A percentile compares a stretch with the other conserved stretches of the same genome.
These are phyloP conservation scores for Enteromius paludinosus DNA, from an alignment of 2,797 vertebrate species.

Conservation along the genomic window DNA sequence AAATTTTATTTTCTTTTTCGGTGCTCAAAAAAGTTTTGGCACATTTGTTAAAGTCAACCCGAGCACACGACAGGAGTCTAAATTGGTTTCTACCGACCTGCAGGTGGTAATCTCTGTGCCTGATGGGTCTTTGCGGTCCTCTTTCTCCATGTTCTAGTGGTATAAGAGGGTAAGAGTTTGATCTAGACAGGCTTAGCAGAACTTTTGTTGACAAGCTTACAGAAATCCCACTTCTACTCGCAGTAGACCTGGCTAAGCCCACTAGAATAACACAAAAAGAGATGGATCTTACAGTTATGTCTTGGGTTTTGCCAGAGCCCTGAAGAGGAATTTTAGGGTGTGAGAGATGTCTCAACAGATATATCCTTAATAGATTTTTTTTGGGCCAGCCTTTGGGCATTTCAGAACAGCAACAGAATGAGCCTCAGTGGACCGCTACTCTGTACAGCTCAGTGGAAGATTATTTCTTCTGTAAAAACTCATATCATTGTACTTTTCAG, in stretches of 20 bases:
- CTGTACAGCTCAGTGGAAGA: neutral
- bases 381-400: neutral
- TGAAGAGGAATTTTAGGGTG: conserved; percentile 20
- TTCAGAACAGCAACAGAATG: neutral
- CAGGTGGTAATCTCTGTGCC: conserved; percentile 33
- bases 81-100: conserved; percentile 45
- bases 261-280: conserved; percentile 30
- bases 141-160: conserved; percentile 22
- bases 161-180: conserved; percentile 32
- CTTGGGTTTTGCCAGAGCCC: conserved; percentile 7
- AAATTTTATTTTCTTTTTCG: neutral
- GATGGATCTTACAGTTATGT: conserved; percentile 28
- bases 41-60: conserved; percentile 16
- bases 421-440: neutral
- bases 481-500: conserved; percentile 4
- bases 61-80: conserved; percentile 13
- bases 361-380: conserved; percentile 13
- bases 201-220: conserved; percentile 54
- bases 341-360: conserved; percentile 27
- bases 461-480: neutral
- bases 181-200: conserved; percentile 45
- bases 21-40: neutral
- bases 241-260: conserved; percentile 19
- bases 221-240: conserved; percentile 21
- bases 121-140: conserved; percentile 37